Conservation (phyloP, 2,888 invertebrate species). For the Diaperis boleti region DNA sequence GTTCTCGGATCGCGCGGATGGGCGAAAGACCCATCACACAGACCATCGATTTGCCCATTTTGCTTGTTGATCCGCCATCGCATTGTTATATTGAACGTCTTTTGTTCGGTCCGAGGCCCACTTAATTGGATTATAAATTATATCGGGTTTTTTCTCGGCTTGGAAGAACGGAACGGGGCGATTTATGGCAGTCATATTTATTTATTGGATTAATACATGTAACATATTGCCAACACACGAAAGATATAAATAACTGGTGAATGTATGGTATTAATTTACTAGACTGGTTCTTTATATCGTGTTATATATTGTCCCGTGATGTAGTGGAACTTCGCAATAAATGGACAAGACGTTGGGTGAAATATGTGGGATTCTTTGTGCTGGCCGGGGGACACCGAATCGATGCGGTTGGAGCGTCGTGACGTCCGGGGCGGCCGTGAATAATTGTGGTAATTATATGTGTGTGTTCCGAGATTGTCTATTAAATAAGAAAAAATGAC, state of each 20-base stretch:
- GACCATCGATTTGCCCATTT: slow-evolving; percentile 56
- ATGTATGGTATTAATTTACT: slow-evolving; percentile 67
- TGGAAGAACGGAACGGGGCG: slow-evolving; percentile 59
- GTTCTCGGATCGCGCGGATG: slow-evolving; percentile 16
- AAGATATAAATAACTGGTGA: slow-evolving; percentile 66
- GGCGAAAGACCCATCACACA: neutral
- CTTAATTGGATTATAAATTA: slow-evolving; percentile 68
- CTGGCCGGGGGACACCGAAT: neutral
- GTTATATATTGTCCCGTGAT: slow-evolving; percentile 64
- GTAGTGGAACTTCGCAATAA: slow-evolving; percentile 58
- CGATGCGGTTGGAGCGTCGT: neutral
- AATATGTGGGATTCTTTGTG: slow-evolving; percentile 46
- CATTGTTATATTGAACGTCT: slow-evolving; percentile 51
- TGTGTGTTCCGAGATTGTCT: no score
- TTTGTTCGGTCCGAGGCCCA: slow-evolving; percentile 60
- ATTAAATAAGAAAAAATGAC: no score
- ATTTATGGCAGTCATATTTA: slow-evolving; percentile 68
- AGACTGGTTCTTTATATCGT: slow-evolving; percentile 64
- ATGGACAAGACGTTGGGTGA: slow-evolving; percentile 53
- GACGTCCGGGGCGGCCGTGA: neutral
- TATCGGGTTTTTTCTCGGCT: slow-evolving; percentile 59
- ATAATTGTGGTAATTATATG: no score
- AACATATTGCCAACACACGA: slow-evolving; percentile 68
- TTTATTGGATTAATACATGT: slow-evolving; percentile 69
- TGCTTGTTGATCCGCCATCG: slow-evolving; percentile 48